Conservation (phyloP, 2,888 invertebrate genomes). For the Elysia crispata region DNA sequence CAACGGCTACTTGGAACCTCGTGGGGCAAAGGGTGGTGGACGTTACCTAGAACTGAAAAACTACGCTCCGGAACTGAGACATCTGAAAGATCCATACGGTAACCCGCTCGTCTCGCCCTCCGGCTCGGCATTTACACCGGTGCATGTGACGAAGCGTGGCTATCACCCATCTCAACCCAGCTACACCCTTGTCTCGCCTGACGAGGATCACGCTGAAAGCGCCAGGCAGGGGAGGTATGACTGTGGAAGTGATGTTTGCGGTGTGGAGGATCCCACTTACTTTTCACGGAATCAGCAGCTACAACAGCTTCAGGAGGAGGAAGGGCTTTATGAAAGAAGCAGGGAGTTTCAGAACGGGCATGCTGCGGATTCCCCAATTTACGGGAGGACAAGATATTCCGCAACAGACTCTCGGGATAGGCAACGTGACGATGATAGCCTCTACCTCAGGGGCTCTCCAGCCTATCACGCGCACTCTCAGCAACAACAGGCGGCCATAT, state of each 20-base stretch:
- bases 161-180: slow-evolving; percentile 40
- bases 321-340: not conserved
- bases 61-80: slow-evolving; percentile 53
- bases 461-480: slow-evolving; percentile 32
- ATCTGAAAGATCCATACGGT: slow-evolving; percentile 36
- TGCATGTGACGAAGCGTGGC: slow-evolving; percentile 43
- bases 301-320: not conserved
- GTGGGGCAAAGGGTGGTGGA: slow-evolving; percentile 44
- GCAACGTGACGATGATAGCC: slow-evolving; percentile 43
- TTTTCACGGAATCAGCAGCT: not conserved
- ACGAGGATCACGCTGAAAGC: slow-evolving; percentile 17
- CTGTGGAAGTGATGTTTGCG: slow-evolving; percentile 24
- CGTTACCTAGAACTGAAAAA: slow-evolving; percentile 54
- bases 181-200: slow-evolving; percentile 40
- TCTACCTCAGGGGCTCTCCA: slow-evolving; percentile 35
- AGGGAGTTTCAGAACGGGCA: slow-evolving; percentile 26
- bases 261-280: slow-evolving; percentile 24
- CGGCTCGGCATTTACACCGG: slow-evolving; percentile 37
- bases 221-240: not conserved
- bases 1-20: slow-evolving; percentile 56
- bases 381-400: slow-evolving; percentile 46
- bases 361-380: slow-evolving; percentile 44
- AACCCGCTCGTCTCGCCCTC: slow-evolving; percentile 32
- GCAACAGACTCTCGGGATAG: slow-evolving; percentile 30
- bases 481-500: slow-evolving; percentile 39